phyloP scores from a whole-genome alignment of 2,797 vertebrate genomes.

The Arctocebus calabarensis region DNA sequence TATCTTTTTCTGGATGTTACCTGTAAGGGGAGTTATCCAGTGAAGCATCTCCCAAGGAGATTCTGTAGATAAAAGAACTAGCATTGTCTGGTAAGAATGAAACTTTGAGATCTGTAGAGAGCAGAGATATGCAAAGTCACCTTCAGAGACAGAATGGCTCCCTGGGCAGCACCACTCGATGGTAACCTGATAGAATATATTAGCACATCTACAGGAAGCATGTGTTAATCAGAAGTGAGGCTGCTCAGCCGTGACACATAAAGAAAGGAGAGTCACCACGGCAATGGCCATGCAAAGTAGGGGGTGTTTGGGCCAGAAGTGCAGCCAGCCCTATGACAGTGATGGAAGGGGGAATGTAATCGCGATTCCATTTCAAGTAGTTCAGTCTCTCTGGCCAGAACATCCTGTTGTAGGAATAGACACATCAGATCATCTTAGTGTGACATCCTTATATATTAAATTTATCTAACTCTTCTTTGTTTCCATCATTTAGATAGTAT shows the following conservation, averaged over 20 bases:
- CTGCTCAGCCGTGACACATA: conserved; percentile 8
- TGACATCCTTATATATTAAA: not conserved
- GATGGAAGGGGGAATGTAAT: not conserved
- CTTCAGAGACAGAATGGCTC: conserved; percentile 75
- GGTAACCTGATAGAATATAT: conserved; percentile 74
- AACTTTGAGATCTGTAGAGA: conserved; percentile 61
- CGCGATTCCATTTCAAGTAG: not conserved
- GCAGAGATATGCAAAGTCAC: conserved; percentile 76
- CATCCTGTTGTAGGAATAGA: not conserved
- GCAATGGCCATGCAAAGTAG: not conserved
- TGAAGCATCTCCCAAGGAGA: conserved; percentile 22
- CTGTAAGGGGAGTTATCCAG: not conserved
- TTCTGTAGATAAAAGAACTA: conserved; percentile 43
- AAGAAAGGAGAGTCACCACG: conserved; percentile 29
- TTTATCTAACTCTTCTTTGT: not conserved
- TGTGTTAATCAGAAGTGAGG: conserved; percentile 71
- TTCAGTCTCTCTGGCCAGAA: not conserved
- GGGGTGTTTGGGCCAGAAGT: not conserved
- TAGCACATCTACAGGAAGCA: conserved; percentile 63
- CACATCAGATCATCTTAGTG: not conserved
- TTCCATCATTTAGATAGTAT: not conserved
- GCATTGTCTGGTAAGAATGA: conserved; percentile 52
- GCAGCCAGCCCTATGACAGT: fast-evolving
- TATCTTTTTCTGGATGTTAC: not conserved
- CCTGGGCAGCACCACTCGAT: conserved; percentile 55